Evolutionary conservation across 2,888 invertebrate genomes (phyloP).

Genomic region (Subacronicta megacephala): DNA sequence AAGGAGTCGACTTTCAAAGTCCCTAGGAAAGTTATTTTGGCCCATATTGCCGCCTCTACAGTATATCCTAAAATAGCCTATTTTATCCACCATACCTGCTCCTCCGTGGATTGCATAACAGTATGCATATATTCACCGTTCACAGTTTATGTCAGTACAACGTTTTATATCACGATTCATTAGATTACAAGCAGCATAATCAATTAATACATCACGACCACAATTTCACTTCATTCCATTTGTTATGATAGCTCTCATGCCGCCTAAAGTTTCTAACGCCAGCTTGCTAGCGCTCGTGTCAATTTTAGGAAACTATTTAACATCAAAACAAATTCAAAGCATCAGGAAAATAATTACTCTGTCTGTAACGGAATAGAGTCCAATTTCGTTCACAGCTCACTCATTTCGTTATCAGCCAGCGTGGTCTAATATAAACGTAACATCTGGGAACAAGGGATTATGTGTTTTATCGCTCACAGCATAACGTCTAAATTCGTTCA

Average conservation of each 20-base stretch:
- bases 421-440: slow-evolving; percentile 73
- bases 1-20: slow-evolving; percentile 9
- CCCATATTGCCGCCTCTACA: slow-evolving; percentile 18
- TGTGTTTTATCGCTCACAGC: slow-evolving; percentile 33
- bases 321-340: slow-evolving; percentile 60
- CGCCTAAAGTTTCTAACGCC: slow-evolving; percentile 71
- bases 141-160: slow-evolving; percentile 17
- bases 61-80: slow-evolving; percentile 37
- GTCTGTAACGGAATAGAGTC: slow-evolving; percentile 49
- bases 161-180: slow-evolving; percentile 32
- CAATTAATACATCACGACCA: slow-evolving; percentile 43
- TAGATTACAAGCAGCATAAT: slow-evolving; percentile 39
- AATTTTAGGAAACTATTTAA: slow-evolving; percentile 83
- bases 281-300: slow-evolving; percentile 77
- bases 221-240: slow-evolving; percentile 49
- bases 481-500: slow-evolving; percentile 60
- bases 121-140: slow-evolving; percentile 6
- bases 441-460: slow-evolving; percentile 45
- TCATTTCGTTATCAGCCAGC: slow-evolving; percentile 79
- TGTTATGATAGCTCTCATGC: slow-evolving; percentile 55
- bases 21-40: slow-evolving; percentile 26
- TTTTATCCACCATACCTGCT: slow-evolving; percentile 10
- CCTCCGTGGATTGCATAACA: slow-evolving; percentile 11
- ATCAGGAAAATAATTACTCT: slow-evolving; percentile 55
- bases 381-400: slow-evolving; percentile 58